These are phyloP conservation scores for Cryptocheilus praepositus DNA, from an alignment of 2,888 invertebrate species.

Conservation along the genomic window DNA sequence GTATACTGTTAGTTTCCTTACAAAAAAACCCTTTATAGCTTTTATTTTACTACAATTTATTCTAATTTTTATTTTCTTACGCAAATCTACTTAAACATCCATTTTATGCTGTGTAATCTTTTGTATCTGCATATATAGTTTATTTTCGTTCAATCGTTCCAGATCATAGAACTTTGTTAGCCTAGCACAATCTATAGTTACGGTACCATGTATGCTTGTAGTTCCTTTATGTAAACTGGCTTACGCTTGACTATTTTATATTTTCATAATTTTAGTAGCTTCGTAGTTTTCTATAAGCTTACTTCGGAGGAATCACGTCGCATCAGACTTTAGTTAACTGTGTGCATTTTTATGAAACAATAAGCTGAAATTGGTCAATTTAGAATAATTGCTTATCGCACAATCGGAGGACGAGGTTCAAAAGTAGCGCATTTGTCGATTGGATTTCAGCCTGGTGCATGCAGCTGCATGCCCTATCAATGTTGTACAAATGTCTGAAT, in stretches of 20 bases:
- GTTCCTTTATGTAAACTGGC: constrained; percentile 30
- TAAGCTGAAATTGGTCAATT: constrained; percentile 7
- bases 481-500: constrained; percentile 73
- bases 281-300: constrained; percentile 13
- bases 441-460: constrained; percentile 65
- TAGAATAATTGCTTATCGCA: neutral
- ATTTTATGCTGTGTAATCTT: no score
- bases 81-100: no score
- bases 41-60: no score
- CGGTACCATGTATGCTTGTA: constrained; percentile 38
- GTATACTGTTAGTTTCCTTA: neutral
- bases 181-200: constrained; percentile 9
- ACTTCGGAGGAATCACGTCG: no score
- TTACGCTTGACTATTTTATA: constrained; percentile 40
- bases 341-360: constrained; percentile 12
- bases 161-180: neutral
- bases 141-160: no score
- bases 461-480: constrained; percentile 69
- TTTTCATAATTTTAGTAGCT: constrained; percentile 25
- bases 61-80: no score
- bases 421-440: constrained; percentile 62
- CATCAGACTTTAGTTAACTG: constrained; percentile 16
- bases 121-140: no score
- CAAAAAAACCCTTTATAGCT: no score
- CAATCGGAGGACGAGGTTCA: constrained; percentile 11